Conservation (phyloP, 2,888 invertebrate species). For the Eremobia ochroleuca region DNA sequence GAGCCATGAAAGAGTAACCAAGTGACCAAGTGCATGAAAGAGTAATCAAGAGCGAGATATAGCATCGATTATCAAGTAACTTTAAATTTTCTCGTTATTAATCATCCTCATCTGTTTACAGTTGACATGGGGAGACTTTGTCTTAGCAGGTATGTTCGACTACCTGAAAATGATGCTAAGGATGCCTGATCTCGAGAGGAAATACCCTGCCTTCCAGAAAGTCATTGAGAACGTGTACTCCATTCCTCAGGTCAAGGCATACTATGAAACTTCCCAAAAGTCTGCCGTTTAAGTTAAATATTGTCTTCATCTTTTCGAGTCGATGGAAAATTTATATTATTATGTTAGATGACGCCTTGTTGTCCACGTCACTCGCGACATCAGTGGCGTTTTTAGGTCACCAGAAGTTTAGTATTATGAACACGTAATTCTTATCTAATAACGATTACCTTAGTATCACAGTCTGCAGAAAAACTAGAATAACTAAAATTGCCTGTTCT, state of each 20-base stretch:
- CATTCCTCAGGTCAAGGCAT: slow-evolving; percentile 77
- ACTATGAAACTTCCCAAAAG: slow-evolving; percentile 18
- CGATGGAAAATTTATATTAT: background rate
- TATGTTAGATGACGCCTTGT: background rate
- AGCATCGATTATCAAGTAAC: background rate
- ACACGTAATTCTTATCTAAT: background rate
- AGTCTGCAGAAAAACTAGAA: background rate
- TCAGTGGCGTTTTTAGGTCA: background rate
- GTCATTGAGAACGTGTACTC: slow-evolving; percentile 74
- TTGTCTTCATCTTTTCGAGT: background rate
- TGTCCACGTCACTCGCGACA: background rate
- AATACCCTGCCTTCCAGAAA: slow-evolving; percentile 80
- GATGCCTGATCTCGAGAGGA: slow-evolving; percentile 75
- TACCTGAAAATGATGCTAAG: slow-evolving; percentile 67
- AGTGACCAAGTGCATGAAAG: too few species aligned
- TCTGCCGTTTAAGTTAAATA: background rate
- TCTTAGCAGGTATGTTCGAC: slow-evolving; percentile 70
- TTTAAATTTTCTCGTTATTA: background rate
- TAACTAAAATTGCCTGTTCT: background rate
- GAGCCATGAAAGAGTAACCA: background rate
- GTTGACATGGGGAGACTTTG: slow-evolving; percentile 75
- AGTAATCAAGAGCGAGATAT: background rate
- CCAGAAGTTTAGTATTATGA: background rate
- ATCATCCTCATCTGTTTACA: slow-evolving; percentile 54
- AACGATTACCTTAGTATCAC: background rate